A percentile compares a stretch with the other conserved stretches of the same genome.
Conservation (phyloP, 2,113 vertebrate species). For the Poecilia latipinna region DNA sequence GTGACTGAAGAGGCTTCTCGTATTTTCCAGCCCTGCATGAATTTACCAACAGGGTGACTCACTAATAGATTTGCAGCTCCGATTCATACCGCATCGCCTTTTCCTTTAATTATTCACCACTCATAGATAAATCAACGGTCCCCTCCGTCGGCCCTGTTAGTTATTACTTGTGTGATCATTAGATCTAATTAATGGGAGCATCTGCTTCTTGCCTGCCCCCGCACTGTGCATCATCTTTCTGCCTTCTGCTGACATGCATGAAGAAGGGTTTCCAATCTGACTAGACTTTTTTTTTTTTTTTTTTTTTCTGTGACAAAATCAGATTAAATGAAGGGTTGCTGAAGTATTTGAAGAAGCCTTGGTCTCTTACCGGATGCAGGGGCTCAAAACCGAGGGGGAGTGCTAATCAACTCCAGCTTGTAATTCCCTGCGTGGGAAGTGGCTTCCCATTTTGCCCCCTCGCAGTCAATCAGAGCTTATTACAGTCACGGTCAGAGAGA, state of each 20-base stretch:
- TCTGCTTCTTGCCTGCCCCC: slow-evolving; percentile 56
- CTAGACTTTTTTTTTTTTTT: slow-evolving; percentile 11
- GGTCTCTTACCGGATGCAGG: slow-evolving; percentile 1
- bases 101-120: slow-evolving; percentile 53
- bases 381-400: slow-evolving; percentile 40
- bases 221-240: slow-evolving; percentile 12
- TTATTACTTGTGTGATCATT: slow-evolving; percentile 65
- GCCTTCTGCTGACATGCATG: slow-evolving; percentile 10
- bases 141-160: slow-evolving; percentile 43
- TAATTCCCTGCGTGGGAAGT: slow-evolving; percentile 56
- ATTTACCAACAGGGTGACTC: slow-evolving; percentile 28
- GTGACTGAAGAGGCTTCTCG: slow-evolving; percentile 14
- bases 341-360: neutral
- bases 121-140: slow-evolving; percentile 53
- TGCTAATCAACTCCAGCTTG: slow-evolving; percentile 73
- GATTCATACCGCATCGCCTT: slow-evolving; percentile 18
- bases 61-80: slow-evolving; percentile 28
- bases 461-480: slow-evolving; percentile 50
- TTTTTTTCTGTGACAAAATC: slow-evolving; percentile 1
- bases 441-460: slow-evolving; percentile 26
- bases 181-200: slow-evolving; percentile 69
- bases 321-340: slow-evolving; percentile 20
- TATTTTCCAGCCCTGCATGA: slow-evolving; percentile 23
- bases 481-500: slow-evolving; percentile 28
- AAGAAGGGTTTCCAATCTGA: neutral